Conservation (phyloP, 2,113 vertebrate species). For the Pluvialis apricaria region DNA sequence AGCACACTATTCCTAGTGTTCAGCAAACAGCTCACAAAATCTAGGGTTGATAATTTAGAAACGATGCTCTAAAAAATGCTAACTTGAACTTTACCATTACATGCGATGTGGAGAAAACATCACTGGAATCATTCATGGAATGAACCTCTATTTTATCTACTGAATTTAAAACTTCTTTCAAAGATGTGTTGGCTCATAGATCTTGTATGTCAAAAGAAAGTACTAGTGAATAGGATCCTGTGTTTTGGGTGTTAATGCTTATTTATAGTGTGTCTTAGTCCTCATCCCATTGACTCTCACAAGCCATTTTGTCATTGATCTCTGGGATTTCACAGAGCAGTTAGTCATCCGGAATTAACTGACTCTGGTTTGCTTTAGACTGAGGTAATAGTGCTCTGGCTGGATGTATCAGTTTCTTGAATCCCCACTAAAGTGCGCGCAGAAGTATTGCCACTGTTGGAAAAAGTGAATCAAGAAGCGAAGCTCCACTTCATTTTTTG, state of each 20-base stretch:
- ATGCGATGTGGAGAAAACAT: not conserved
- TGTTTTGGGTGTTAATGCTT: not conserved
- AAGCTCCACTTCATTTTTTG: not conserved
- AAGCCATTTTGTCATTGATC: not conserved
- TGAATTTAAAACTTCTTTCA: not conserved
- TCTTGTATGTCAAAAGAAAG: not conserved
- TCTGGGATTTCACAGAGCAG: not conserved
- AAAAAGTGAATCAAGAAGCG: not conserved
- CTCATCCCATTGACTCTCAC: not conserved
- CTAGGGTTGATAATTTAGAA: not conserved
- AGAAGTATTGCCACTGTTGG: not conserved
- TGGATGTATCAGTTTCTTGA: not conserved
- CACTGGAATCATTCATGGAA: not conserved
- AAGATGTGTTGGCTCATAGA: not conserved
- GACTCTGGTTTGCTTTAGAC: not conserved
- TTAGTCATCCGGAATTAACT: not conserved
- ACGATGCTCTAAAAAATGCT: not conserved
- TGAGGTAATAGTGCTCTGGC: not conserved
- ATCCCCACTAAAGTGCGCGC: not conserved
- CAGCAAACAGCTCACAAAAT: not conserved
- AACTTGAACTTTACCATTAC: not conserved
- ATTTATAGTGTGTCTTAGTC: not conserved
- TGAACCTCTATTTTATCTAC: not conserved
- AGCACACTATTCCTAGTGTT: accelerated
- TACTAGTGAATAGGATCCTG: not conserved